These are phyloP conservation scores for Hemiprocne comata DNA, from an alignment of 2,113 vertebrate genomes.

Conservation along the genomic window DNA sequence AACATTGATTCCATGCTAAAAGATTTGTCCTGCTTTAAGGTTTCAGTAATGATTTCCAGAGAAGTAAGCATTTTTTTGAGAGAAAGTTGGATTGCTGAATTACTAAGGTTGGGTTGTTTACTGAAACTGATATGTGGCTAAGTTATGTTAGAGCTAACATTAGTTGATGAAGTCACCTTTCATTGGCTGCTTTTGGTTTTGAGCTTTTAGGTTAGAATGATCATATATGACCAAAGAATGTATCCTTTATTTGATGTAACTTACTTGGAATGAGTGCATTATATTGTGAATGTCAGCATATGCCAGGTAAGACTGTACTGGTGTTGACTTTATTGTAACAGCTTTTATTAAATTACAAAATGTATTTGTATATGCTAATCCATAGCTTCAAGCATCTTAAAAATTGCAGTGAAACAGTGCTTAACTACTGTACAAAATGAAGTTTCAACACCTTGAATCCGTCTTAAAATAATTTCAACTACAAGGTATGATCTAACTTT, in stretches of 20 bases:
- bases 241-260: not conserved
- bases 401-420: not conserved
- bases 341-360: not conserved
- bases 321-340: not conserved
- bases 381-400: not conserved
- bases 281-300: fast-evolving
- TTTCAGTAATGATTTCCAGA: not conserved
- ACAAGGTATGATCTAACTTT: not conserved
- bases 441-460: not conserved
- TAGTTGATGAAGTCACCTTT: not conserved
- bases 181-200: not conserved
- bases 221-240: not conserved
- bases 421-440: not conserved
- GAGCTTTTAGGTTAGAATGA: not conserved
- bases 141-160: not conserved
- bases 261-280: not conserved
- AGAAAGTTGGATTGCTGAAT: not conserved
- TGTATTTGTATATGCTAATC: not conserved
- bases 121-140: not conserved
- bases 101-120: not conserved
- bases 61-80: not conserved
- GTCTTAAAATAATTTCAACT: not conserved
- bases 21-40: not conserved
- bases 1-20: not conserved
- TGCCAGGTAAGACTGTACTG: not conserved